Evolutionary conservation across 2,888 invertebrate species (phyloP).

Genomic region (Trissoscelio sp.): DNA sequence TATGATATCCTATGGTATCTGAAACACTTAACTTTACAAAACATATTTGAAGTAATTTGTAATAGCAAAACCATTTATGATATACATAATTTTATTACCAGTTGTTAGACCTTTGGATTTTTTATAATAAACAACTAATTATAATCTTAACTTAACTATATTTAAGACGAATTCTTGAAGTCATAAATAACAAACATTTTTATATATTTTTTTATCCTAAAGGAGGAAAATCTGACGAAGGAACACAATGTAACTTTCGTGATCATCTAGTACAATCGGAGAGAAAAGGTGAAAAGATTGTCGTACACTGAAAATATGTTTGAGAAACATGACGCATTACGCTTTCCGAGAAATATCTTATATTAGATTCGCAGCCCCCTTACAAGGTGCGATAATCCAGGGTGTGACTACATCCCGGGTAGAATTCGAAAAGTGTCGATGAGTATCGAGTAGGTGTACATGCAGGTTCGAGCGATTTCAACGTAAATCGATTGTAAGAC

Average conservation of each 20-base stretch:
- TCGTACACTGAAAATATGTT: slow-evolving; percentile 48
- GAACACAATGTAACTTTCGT: slow-evolving; percentile 2
- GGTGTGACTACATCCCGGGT: slow-evolving; percentile 63
- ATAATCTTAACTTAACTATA: too few relatives aligned
- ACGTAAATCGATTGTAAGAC: slow-evolving; percentile 78
- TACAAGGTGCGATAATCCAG: slow-evolving; percentile 68
- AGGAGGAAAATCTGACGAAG: too few relatives aligned
- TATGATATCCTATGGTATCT: too few relatives aligned
- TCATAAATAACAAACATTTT: too few relatives aligned
- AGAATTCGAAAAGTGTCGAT: slow-evolving; percentile 72
- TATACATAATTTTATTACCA: too few relatives aligned
- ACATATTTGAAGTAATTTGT: too few relatives aligned
- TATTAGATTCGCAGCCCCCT: slow-evolving; percentile 68
- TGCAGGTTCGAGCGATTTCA: slow-evolving; percentile 71
- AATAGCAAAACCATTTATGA: too few relatives aligned
- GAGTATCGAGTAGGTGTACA: slow-evolving; percentile 70
- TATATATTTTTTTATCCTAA: too few relatives aligned
- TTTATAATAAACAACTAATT: too few relatives aligned
- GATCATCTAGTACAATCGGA: slow-evolving; percentile 17
- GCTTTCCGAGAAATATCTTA: slow-evolving; percentile 60
- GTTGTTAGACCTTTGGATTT: too few relatives aligned
- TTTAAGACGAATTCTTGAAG: too few relatives aligned
- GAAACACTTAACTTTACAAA: too few relatives aligned
- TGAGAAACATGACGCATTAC: slow-evolving; percentile 63
- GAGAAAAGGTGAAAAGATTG: slow-evolving; percentile 48